Evolutionary conservation across 2,113 vertebrate species (phyloP).

Genomic region (Cranoglanis bouderius): DNA sequence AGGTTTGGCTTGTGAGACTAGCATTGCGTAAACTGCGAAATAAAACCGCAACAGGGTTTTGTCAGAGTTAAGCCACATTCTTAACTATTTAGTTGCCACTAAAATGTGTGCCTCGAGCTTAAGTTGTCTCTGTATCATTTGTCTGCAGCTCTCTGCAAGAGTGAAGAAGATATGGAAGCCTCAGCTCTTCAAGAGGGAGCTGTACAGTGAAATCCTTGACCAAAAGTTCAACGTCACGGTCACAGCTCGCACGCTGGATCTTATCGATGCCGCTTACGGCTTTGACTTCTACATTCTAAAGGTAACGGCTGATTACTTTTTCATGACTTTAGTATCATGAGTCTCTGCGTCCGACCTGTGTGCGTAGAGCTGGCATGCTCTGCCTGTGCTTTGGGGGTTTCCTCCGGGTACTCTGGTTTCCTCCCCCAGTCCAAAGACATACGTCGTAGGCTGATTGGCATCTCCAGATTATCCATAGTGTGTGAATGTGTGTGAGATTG

Average conservation of each 20-base stretch:
- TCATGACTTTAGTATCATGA: not conserved
- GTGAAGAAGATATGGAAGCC: constrained; percentile 89
- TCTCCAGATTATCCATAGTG: too few species aligned
- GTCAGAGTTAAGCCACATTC: not conserved
- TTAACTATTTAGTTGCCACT: not conserved
- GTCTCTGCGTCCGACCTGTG: too few species aligned
- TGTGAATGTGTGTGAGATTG: too few species aligned
- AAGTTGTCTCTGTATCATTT: not conserved
- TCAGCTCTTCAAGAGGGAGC: constrained; percentile 81
- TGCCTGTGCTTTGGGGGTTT: too few species aligned
- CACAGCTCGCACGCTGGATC: constrained; percentile 84
- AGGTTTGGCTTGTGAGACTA: not conserved
- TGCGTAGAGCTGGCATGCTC: too few species aligned
- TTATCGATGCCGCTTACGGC: constrained; percentile 86
- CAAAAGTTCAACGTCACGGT: constrained; percentile 81
- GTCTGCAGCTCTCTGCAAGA: constrained; percentile 77
- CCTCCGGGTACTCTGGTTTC: too few species aligned
- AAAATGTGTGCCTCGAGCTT: not conserved
- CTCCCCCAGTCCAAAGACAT: too few species aligned
- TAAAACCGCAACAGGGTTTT: not conserved
- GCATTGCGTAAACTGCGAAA: not conserved
- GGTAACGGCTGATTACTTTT: constrained; percentile 63
- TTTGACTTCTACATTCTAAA: constrained; percentile 95
- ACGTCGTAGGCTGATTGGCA: too few species aligned
- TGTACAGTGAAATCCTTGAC: constrained; percentile 95